Conservation (phyloP, 2,888 invertebrate genomes). For the Gastrophysa polygoni region DNA sequence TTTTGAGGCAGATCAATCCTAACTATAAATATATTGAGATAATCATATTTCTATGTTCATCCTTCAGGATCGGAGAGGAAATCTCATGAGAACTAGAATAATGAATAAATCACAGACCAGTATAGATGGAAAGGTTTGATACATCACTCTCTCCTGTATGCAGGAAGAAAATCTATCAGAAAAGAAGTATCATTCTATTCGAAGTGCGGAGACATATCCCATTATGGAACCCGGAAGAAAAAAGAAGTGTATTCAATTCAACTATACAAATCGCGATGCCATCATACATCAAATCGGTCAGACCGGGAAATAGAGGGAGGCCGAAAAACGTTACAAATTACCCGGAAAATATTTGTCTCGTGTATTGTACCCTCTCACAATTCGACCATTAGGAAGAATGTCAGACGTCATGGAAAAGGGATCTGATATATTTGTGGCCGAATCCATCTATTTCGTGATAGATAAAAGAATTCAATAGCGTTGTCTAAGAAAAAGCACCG, state of each 20-base stretch:
- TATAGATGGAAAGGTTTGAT: not conserved
- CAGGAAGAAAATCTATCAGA: not conserved
- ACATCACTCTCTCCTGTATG: not conserved
- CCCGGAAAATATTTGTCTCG: conserved; percentile 17
- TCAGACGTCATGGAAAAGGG: not conserved
- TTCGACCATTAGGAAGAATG: not conserved
- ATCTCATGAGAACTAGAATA: too few relatives aligned
- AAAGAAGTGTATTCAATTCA: not conserved
- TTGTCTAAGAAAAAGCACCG: too few relatives aligned
- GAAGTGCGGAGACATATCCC: not conserved
- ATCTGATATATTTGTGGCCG: not conserved
- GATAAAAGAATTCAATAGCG: not conserved
- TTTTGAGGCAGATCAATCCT: too few relatives aligned
- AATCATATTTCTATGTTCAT: too few relatives aligned
- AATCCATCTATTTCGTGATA: not conserved
- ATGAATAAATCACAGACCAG: too few relatives aligned
- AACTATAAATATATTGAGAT: too few relatives aligned
- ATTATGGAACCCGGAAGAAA: not conserved
- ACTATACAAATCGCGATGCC: not conserved
- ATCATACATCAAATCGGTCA: not conserved
- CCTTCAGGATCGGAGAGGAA: too few relatives aligned
- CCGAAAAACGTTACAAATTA: conserved; percentile 12
- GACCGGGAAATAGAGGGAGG: not conserved
- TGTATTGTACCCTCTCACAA: not conserved
- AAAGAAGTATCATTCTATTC: not conserved